Base-by-base conservation (phyloP, 2,888 invertebrate species). In the Xanthia icteritia region DNA sequence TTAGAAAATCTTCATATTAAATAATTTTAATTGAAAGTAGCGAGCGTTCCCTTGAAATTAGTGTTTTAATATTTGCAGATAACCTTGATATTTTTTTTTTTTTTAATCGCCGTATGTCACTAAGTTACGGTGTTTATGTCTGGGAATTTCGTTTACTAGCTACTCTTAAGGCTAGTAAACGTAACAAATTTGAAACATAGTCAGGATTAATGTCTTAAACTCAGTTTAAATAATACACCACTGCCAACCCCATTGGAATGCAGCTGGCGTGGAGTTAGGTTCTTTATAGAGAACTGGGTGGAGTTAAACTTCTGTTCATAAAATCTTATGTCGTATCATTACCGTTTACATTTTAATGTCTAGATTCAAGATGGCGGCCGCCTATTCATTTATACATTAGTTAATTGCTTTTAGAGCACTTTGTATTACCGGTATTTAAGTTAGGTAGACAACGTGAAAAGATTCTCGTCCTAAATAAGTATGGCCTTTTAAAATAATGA, bases 331-430 rank as follows among this genome's bases (percentile, higher is more conserved):
- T 39, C 36, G 42, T 68, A 73, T 76, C 81, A 84, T 84, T 86
- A 88, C 69, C 81, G 78, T 76, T 86, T 67, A 81, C 79, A 82
- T 81, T 79, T 86, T 85, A 85, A 87, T 83, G 83, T 84, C 84
- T 76, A 79, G 69, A 74, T 73, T 31, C 79, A 86, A 88, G 79
- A 88, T 88, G 85, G 86, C 82, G 58, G 73, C 63, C 45, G 77
- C 77, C 82, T 82, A 78, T 88, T 86, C 83, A 84, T 87, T 86
- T 78, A 63, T 83, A 87, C 88, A 85, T 89, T 89, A 86, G 82
- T 81, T 86, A 89, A 89, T 89, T 88, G 85, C 88, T 86, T 88
- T 82, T 76, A 78, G 73, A 88, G 77, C 69, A 84, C 73, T 83
- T 78, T 77, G 60, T 79, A 70, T 6, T 64, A 60, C 45, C 23